Conservation (phyloP, 2,113 vertebrate genomes). For the Ursus arctos region DNA sequence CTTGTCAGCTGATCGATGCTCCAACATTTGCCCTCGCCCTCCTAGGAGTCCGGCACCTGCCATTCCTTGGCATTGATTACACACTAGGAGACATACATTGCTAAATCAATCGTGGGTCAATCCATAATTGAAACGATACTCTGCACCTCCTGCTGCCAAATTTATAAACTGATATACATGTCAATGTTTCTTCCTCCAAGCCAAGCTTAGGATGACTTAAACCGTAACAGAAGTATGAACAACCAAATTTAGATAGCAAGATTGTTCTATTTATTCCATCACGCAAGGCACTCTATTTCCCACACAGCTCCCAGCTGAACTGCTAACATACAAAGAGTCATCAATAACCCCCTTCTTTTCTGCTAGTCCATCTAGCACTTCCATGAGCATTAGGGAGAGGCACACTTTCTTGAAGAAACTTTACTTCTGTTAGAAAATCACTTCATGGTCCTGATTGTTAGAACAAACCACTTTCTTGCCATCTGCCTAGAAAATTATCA, state of each 20-base stretch:
- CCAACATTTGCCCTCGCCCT: neutral
- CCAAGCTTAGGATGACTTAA: neutral
- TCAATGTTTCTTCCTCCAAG: conserved; percentile 22
- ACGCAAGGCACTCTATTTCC: conserved; percentile 24
- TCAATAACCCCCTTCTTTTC: neutral
- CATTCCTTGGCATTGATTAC: neutral
- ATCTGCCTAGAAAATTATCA: neutral
- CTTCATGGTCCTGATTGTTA: neutral
- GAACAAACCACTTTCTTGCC: neutral
- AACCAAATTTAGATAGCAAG: conserved; percentile 26
- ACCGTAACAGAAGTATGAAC: neutral
- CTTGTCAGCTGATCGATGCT: neutral
- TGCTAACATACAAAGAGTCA: neutral
- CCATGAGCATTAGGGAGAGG: neutral
- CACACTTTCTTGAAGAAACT: neutral
- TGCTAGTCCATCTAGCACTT: neutral
- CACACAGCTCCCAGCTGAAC: neutral
- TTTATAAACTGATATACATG: conserved; percentile 4
- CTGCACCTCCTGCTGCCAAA: conserved; percentile 33
- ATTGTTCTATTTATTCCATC: neutral
- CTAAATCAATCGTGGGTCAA: conserved; percentile 55
- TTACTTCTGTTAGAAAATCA: conserved; percentile 42
- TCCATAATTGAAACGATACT: conserved; percentile 38
- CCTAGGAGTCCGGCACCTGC: neutral
- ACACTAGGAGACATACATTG: neutral